These are phyloP conservation scores for Cyphomyrmex costatus DNA, from an alignment of 1,140 invertebrate genomes.

Conservation along the genomic window DNA sequence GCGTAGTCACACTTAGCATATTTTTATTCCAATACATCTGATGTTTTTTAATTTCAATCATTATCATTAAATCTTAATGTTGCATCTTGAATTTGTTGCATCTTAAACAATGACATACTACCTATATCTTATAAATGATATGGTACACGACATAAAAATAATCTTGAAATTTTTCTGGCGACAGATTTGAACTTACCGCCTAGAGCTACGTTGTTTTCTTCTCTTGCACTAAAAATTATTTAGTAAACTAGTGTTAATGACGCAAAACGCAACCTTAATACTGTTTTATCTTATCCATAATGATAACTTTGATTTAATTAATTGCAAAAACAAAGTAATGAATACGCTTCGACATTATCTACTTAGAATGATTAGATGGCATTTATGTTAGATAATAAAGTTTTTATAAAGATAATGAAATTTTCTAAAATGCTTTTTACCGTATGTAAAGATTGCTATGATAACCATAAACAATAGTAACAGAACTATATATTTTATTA, in stretches of 20 bases:
- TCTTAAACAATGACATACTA: too few relatives aligned
- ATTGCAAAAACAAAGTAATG: slow-evolving; percentile 19
- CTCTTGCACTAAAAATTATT: too few relatives aligned
- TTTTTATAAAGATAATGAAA: slow-evolving; percentile 30
- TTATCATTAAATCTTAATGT: too few relatives aligned
- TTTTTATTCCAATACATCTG: too few relatives aligned
- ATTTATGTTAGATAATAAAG: slow-evolving; percentile 48
- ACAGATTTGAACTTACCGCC: too few relatives aligned
- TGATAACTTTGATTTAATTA: slow-evolving; percentile 39
- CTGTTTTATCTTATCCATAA: slow-evolving; percentile 45
- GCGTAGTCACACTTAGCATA: too few relatives aligned
- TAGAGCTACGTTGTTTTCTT: too few relatives aligned
- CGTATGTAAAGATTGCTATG: not conserved
- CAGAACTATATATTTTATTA: not conserved
- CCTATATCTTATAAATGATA: too few relatives aligned
- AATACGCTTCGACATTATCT: slow-evolving; percentile 19
- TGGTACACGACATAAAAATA: too few relatives aligned
- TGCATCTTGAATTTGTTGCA: too few relatives aligned
- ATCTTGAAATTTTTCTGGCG: too few relatives aligned
- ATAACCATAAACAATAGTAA: not conserved
- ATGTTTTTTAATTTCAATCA: too few relatives aligned
- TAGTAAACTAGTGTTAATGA: not conserved
- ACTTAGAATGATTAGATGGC: slow-evolving; percentile 39
- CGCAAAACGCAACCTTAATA: not conserved
- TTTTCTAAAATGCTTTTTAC: not conserved